Percentiles rank a stretch among this genome's conserved stretches.
These are phyloP conservation scores for Anomalospiza imberbis DNA, from an alignment of 2,797 vertebrate species.

Conservation along the genomic window DNA sequence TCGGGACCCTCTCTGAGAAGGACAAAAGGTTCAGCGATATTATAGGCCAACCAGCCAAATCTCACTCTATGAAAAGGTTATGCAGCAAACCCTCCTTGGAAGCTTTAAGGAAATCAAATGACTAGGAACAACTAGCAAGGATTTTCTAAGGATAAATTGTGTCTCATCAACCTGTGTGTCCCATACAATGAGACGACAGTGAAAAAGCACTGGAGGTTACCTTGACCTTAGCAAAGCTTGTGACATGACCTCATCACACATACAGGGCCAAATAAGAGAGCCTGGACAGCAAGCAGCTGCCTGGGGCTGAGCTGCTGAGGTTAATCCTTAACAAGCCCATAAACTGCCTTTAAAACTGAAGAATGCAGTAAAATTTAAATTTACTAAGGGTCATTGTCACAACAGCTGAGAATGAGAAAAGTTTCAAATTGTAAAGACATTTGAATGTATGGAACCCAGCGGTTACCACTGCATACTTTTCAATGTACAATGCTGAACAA, in stretches of 20 bases:
- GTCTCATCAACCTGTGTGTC: background rate
- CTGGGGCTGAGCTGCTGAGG: background rate
- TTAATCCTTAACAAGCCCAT: background rate
- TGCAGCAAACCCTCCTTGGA: background rate
- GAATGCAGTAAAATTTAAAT: background rate
- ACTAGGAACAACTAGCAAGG: background rate
- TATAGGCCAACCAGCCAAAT: background rate
- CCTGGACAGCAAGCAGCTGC: rapidly evolving
- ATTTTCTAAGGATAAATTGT: background rate
- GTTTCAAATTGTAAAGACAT: background rate
- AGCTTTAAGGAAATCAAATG: background rate
- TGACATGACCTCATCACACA: background rate
- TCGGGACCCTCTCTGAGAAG: background rate
- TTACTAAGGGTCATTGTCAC: background rate
- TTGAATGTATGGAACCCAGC: background rate
- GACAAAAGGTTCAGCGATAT: background rate
- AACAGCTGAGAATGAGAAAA: background rate
- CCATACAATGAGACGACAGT: rapidly evolving
- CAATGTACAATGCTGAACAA: background rate
- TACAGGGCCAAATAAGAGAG: background rate
- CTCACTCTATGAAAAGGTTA: background rate
- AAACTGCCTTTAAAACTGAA: background rate
- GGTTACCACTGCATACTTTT: background rate
- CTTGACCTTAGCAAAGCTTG: background rate
- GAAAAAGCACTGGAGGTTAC: background rate